phyloP scores from a whole-genome alignment of 2,113 vertebrate genomes.

The Corythaeola cristata region DNA sequence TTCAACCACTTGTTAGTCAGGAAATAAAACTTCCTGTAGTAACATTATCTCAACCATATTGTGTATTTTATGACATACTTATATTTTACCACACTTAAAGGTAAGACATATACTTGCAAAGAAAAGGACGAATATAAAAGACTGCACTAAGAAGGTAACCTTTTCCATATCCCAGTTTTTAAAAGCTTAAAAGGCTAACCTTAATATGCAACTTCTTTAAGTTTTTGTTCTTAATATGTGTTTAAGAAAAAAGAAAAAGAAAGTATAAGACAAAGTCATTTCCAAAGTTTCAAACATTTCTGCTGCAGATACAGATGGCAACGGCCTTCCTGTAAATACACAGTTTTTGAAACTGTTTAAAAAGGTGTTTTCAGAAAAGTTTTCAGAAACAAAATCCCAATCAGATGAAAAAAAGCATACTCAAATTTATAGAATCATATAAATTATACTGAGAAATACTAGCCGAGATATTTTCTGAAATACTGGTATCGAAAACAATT shows the following conservation, averaged over 20 bases:
- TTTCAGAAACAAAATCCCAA: background rate
- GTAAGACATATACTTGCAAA: background rate
- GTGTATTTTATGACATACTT: slow-evolving; percentile 9
- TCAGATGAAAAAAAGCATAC: background rate
- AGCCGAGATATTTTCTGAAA: background rate
- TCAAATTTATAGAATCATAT: background rate
- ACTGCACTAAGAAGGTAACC: background rate
- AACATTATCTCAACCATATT: slow-evolving; percentile 12
- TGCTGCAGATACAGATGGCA: background rate
- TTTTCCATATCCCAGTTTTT: background rate
- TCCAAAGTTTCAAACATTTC: background rate
- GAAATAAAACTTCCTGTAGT: slow-evolving; percentile 18
- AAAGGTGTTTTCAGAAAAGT: background rate
- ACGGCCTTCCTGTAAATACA: background rate
- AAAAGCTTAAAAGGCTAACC: background rate
- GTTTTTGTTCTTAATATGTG: background rate
- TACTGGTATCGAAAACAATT: background rate
- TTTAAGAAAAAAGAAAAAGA: background rate
- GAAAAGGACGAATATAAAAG: slow-evolving; percentile 9
- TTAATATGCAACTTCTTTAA: background rate
- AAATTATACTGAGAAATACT: background rate
- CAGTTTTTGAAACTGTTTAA: background rate
- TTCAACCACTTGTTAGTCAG: background rate
- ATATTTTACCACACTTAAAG: background rate
- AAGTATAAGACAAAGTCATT: background rate